Evolutionary conservation across 2,113 vertebrate genomes (phyloP).

Genomic region (Ceyx cyanopectus): DNA sequence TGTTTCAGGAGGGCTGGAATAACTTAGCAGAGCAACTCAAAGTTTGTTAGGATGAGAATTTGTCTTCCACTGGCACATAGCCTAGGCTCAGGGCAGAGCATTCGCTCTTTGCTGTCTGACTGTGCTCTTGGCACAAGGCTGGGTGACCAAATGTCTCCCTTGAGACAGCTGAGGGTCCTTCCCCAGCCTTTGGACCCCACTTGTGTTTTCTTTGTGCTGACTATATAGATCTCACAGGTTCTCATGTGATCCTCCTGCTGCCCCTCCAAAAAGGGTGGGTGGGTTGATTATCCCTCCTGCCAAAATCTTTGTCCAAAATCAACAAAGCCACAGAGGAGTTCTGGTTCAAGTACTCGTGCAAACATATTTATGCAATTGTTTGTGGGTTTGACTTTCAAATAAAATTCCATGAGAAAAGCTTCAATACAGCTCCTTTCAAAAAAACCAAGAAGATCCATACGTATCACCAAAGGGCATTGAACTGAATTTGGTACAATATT

Average conservation of each 20-base stretch:
- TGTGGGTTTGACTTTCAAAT: constrained; percentile 59
- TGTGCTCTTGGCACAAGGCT: neutral
- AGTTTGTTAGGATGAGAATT: neutral
- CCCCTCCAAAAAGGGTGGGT: constrained; percentile 31
- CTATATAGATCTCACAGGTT: neutral
- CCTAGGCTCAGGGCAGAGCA: neutral
- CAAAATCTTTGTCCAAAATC: constrained; percentile 56
- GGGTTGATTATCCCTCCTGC: constrained; percentile 23
- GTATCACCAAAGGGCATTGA: neutral
- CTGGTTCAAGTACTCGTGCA: constrained; percentile 48
- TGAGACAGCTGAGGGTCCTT: neutral
- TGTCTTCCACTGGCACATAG: neutral
- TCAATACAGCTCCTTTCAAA: constrained; percentile 43
- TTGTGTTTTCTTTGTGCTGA: neutral
- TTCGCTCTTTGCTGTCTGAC: neutral
- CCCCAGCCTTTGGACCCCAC: neutral
- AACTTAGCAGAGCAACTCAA: neutral
- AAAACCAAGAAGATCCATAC: constrained; percentile 34
- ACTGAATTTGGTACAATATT: neutral
- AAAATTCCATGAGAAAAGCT: constrained; percentile 38
- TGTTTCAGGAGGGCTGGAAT: neutral
- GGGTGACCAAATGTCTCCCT: neutral
- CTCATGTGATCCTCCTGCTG: neutral
- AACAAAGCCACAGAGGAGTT: constrained; percentile 15
- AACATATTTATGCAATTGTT: constrained; percentile 58